A percentile compares a stretch with the other conserved stretches of the same genome.
phyloP scores from a whole-genome alignment of 2,113 vertebrate genomes.

The Dasyurus viverrinus region DNA sequence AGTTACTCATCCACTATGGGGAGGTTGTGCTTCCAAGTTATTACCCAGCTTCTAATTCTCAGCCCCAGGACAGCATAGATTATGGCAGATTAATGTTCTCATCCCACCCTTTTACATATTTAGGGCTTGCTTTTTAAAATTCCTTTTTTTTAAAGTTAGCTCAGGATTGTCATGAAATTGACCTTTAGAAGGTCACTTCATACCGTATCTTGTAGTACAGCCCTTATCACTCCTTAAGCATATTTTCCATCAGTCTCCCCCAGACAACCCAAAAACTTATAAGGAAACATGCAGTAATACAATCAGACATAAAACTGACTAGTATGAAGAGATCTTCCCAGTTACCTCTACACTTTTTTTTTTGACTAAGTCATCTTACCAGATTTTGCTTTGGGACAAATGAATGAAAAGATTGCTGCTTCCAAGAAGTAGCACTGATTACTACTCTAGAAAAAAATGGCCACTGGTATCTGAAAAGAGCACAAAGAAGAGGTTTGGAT shows the following conservation, averaged over 20 bases:
- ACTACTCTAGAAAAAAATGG: not conserved
- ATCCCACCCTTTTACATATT: not conserved
- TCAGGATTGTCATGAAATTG: not conserved
- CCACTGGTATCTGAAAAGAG: not conserved
- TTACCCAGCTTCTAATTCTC: not conserved
- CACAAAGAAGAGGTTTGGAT: not conserved
- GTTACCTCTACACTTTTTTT: not conserved
- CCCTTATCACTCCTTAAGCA: not conserved
- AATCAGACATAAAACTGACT: not conserved
- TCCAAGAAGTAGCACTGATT: not conserved
- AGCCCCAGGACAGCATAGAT: not conserved
- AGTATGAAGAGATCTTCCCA: not conserved
- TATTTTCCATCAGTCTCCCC: not conserved
- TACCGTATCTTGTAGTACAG: not conserved
- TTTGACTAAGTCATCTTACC: not conserved
- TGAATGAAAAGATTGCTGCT: not conserved
- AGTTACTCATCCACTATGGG: not conserved
- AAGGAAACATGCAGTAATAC: not conserved
- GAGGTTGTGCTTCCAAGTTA: too few species aligned
- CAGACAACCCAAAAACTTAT: not conserved
- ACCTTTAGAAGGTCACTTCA: not conserved
- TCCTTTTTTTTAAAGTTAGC: not conserved
- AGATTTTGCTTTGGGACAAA: not conserved
- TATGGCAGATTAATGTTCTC: not conserved
- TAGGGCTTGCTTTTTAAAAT: not conserved